Conservation (phyloP, 1,140 invertebrate species). For the Euschistus heros region DNA sequence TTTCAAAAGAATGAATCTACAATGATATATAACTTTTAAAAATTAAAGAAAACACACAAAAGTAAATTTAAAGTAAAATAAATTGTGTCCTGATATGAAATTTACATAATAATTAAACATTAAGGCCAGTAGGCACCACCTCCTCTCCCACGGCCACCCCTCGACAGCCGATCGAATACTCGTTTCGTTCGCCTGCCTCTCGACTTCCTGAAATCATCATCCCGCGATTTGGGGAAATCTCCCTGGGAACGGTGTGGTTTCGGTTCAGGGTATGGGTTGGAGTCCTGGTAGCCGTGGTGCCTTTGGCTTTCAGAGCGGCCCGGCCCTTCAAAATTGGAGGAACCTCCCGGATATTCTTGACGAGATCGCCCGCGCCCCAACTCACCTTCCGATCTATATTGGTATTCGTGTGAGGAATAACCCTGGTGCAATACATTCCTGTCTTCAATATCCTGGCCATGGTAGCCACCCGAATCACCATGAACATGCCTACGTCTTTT, state of each 20-base stretch:
- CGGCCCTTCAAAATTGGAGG: too few species aligned
- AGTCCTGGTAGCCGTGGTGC: neutral
- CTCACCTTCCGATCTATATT: neutral
- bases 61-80: too few species aligned
- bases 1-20: too few species aligned
- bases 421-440: too few species aligned
- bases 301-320: neutral
- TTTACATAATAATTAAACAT: too few species aligned
- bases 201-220: neutral
- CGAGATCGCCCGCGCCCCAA: neutral
- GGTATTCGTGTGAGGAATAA: neutral
- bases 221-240: too few species aligned
- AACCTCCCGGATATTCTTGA: neutral
- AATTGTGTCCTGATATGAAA: too few species aligned
- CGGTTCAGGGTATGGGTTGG: neutral
- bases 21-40: too few species aligned
- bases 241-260: neutral
- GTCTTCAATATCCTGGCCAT: too few species aligned
- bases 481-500: neutral
- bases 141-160: neutral
- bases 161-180: neutral
- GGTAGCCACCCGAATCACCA: neutral
- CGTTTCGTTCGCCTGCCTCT: neutral
- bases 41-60: too few species aligned
- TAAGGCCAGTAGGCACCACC: neutral